Evolutionary conservation across 2,113 vertebrate genomes (phyloP).

Genomic region (Trinectes maculatus): DNA sequence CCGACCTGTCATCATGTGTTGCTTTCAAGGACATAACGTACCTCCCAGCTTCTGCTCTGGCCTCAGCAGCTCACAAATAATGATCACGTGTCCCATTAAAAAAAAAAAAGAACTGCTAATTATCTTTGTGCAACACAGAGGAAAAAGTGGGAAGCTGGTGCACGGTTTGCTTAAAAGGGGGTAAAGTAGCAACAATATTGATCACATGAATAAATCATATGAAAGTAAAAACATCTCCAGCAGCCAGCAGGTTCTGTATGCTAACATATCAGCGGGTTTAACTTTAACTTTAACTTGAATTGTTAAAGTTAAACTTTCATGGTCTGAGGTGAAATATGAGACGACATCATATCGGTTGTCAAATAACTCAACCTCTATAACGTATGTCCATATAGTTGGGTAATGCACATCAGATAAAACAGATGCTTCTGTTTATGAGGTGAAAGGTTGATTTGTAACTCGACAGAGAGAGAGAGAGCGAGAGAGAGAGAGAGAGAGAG

Average conservation of each 20-base stretch:
- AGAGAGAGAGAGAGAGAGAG: too few relatives aligned
- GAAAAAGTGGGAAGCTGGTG: not conserved
- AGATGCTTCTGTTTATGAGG: conserved; percentile 10
- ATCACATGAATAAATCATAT: not conserved
- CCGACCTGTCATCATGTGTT: conserved; percentile 11
- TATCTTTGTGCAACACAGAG: conserved; percentile 9
- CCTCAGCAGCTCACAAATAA: too few relatives aligned
- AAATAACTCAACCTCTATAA: not conserved
- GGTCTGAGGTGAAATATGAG: not conserved
- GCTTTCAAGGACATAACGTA: conserved; percentile 33
- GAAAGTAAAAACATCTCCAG: too few relatives aligned
- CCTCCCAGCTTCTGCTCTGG: too few relatives aligned
- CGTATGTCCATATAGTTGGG: not conserved
- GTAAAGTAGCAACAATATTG: not conserved
- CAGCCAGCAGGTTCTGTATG: too few relatives aligned
- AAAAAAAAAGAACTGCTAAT: conserved; percentile 18
- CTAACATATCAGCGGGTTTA: too few relatives aligned
- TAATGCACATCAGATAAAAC: conserved; percentile 22
- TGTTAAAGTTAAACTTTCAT: too few relatives aligned
- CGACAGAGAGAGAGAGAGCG: too few relatives aligned
- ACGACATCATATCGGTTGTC: not conserved
- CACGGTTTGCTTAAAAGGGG: not conserved
- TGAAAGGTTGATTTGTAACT: too few relatives aligned
- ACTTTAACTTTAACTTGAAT: too few relatives aligned
- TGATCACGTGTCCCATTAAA: too few relatives aligned